Conservation (phyloP, 2,113 vertebrate species). For the Pteropus alecto region DNA sequence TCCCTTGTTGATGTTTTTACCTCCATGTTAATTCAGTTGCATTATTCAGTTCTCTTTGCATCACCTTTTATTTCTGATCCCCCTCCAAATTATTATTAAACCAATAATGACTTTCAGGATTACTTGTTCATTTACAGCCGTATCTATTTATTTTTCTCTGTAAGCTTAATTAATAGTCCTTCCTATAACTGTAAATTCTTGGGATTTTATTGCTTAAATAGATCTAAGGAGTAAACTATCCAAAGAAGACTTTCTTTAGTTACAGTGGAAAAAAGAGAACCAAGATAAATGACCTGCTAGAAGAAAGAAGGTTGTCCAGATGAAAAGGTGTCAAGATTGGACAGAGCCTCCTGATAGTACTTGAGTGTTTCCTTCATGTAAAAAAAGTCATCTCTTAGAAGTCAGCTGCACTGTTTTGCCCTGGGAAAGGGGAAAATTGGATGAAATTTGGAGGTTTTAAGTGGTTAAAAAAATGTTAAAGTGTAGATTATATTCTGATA, state of each 20-base stretch:
- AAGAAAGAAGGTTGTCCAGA: not conserved
- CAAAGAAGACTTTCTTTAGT: not conserved
- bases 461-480: not conserved
- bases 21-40: not conserved
- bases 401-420: not conserved
- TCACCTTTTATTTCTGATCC: not conserved
- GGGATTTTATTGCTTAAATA: not conserved
- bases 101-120: not conserved
- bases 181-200: not conserved
- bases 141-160: not conserved
- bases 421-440: not conserved
- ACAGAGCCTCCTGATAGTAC: not conserved
- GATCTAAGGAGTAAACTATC: not conserved
- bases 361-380: not conserved
- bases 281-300: not conserved
- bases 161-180: not conserved
- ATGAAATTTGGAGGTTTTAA: not conserved
- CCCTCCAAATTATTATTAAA: conserved; percentile 6
- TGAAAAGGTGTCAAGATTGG: not conserved
- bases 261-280: not conserved
- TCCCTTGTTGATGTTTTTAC: not conserved
- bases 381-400: not conserved
- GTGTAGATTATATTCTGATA: not conserved
- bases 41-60: not conserved
- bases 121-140: not conserved